Conservation (phyloP, 2,888 invertebrate species). For the Amiota communis region DNA sequence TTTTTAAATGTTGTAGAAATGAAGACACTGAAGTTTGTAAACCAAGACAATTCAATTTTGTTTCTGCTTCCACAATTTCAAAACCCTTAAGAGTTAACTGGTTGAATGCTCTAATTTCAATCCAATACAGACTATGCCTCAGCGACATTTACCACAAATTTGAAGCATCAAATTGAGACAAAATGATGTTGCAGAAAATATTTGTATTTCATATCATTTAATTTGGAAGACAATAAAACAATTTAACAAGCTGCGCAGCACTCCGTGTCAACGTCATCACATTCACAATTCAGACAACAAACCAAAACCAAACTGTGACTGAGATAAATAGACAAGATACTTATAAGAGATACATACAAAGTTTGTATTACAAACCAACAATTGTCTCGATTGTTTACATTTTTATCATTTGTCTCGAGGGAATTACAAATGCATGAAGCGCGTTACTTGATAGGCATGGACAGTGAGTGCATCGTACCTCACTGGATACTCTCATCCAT, state of each 20-base stretch:
- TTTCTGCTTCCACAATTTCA: too few species aligned
- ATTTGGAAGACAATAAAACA: conserved; percentile 39
- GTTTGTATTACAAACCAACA: background rate
- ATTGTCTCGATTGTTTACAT: background rate
- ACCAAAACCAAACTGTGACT: background rate
- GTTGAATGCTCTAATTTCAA: too few species aligned
- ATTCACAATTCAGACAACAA: too few species aligned
- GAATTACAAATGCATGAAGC: background rate
- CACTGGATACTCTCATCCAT: background rate
- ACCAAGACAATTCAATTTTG: too few species aligned
- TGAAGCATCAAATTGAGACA: too few species aligned
- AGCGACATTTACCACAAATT: too few species aligned
- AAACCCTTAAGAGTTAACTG: too few species aligned
- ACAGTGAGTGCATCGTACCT: background rate
- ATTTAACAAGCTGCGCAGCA: conserved; percentile 21
- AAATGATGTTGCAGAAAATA: conserved; percentile 14
- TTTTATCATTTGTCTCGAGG: conserved; percentile 1
- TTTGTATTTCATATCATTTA: conserved; percentile 31
- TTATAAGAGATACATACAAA: background rate
- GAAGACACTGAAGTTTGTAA: too few species aligned
- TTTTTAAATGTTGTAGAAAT: too few species aligned
- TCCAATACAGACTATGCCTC: too few species aligned
- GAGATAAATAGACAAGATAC: conserved; percentile 29
- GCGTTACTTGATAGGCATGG: background rate
- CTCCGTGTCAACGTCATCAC: too few species aligned